A percentile compares a stretch with the other conserved stretches of the same genome.
These are phyloP conservation scores for Chelonoidis abingdonii DNA, from an alignment of 2,113 vertebrate genomes.

Conservation along the genomic window DNA sequence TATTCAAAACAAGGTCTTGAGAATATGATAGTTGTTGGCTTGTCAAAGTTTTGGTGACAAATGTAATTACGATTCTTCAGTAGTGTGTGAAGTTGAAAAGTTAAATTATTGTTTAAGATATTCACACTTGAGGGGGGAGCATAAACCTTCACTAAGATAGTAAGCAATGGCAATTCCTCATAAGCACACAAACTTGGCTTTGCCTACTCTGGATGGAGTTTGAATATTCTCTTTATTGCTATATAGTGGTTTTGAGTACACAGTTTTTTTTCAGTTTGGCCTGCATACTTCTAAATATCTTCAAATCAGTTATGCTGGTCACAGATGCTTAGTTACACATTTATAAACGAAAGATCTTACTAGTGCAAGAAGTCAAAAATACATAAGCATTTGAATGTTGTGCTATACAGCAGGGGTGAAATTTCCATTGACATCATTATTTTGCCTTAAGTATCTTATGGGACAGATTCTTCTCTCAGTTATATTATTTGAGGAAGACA, in stretches of 20 bases:
- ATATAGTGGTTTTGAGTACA: neutral
- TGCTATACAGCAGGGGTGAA: neutral
- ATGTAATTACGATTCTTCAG: neutral
- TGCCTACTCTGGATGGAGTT: neutral
- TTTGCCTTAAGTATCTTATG: neutral
- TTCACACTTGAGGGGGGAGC: neutral
- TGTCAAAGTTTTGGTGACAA: neutral
- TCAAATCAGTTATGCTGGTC: neutral
- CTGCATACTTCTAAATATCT: neutral
- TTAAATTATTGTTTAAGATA: neutral
- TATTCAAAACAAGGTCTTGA: neutral
- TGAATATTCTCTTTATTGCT: neutral
- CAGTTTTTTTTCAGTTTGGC: too few species aligned
- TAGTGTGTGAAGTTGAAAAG: neutral
- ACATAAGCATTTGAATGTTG: neutral
- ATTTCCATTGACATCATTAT: neutral
- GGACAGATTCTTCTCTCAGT: rapidly evolving
- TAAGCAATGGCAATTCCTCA: neutral
- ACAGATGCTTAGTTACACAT: neutral
- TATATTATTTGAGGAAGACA: neutral
- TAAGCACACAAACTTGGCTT: neutral
- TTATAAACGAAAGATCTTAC: neutral
- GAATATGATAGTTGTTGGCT: neutral
- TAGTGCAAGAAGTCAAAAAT: neutral
- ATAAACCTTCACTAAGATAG: neutral